Conservation (phyloP, 2,888 invertebrate species). For the Thereva nobilitata region DNA sequence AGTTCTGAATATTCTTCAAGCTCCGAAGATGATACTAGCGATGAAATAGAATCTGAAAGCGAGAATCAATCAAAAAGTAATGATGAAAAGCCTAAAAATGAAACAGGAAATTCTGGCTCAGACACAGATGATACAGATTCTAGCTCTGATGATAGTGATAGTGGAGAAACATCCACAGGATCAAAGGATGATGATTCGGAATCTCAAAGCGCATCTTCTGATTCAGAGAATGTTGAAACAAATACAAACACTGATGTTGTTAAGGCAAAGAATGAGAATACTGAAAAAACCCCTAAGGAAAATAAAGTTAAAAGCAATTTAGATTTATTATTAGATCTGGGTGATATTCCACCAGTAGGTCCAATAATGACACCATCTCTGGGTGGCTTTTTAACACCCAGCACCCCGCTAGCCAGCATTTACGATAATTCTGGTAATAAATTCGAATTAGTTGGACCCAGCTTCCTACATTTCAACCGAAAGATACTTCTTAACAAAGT, state of each 20-base stretch:
- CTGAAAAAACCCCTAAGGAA: slow-evolving; percentile 40
- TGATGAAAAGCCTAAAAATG: slow-evolving; percentile 37
- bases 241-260: slow-evolving; percentile 46
- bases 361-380: slow-evolving; percentile 76
- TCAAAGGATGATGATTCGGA: slow-evolving; percentile 6
- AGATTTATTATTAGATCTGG: slow-evolving; percentile 82
- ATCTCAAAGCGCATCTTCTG: slow-evolving; percentile 31
- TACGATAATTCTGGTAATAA: slow-evolving; percentile 32
- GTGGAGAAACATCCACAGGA: slow-evolving; percentile 1
- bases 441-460: slow-evolving; percentile 66
- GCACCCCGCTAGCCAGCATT: slow-evolving; percentile 48
- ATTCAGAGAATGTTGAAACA: slow-evolving; percentile 51
- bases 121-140: slow-evolving; percentile 41
- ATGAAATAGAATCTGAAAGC: slow-evolving; percentile 45
- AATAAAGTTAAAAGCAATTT: slow-evolving; percentile 66
- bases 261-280: slow-evolving; percentile 3
- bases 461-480: slow-evolving; percentile 64
- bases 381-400: slow-evolving; percentile 76
- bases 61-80: slow-evolving; percentile 47
- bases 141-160: slow-evolving; percentile 32
- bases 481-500: slow-evolving; percentile 74
- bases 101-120: slow-evolving; percentile 29
- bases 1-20: slow-evolving; percentile 52
- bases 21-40: slow-evolving; percentile 41
- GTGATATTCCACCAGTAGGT: slow-evolving; percentile 71